Base-by-base conservation (phyloP, 2,113 vertebrate genomes). In the Alethe diademata region DNA sequence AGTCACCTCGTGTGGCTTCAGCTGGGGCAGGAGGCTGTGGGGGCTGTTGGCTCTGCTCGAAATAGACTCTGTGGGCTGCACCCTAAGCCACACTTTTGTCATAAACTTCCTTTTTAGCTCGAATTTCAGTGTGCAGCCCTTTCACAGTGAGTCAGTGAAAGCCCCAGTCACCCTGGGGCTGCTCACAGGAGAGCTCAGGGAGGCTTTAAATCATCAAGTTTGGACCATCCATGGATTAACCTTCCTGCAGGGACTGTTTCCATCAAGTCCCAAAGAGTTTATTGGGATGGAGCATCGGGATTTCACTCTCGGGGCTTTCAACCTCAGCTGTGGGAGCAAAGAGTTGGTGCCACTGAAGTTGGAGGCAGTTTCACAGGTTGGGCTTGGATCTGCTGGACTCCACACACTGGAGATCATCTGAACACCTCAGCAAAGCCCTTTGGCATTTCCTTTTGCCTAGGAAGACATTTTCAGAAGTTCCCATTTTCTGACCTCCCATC, bases 131-230 rank as follows among this genome's bases (percentile, higher is more conserved):
- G 22, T 54, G 70, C 62, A 69, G 78, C 54, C 53, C 54, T 64
- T n/a, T 24, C 24, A 2, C 2, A 2, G 28, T 2, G 14, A 88
- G 75, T 6, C 35, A 19, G 66, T 2, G 36, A 18, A 40, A 58
- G n/a, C 23, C 47, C 24, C 0, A 0, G 2, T 42, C 11, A 1
- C 26, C 23, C 38, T 0, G 0, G 62, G 5, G 71, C 45, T 29
- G 73, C 51, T 53, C 29, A 56, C n/a, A 38, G 72, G 20, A 43
- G 36, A 6, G 0, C 12, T 74, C 48, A 38, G 51, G n/a, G 70
- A 58, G 51, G 23, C 24, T 83, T 74, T 6, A 20, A 29, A 81
- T 31, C 36, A 14, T 5, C 13, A 7, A 0, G 2, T 40, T 62
- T 70, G 47, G 61, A 14, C 48, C 33, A 60, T 19, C 40, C 5